phyloP scores from a whole-genome alignment of 92 coral and sea anemone genomes.

The Palythoa caribaeorum region DNA sequence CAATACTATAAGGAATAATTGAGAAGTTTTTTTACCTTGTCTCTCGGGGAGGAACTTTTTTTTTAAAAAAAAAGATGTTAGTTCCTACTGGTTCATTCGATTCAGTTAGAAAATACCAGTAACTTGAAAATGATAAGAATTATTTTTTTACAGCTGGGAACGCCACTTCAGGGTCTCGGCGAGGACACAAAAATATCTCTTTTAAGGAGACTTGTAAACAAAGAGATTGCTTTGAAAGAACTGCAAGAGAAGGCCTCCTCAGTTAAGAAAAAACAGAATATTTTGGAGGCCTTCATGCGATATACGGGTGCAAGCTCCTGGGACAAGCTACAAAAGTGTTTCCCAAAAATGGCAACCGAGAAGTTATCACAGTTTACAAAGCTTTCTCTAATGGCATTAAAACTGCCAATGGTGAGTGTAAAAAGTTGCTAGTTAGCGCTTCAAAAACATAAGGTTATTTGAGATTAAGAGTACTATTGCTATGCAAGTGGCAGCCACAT shows the following conservation, averaged over 20 bases:
- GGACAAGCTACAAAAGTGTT: not conserved
- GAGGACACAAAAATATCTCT: not conserved
- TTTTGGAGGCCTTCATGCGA: not conserved
- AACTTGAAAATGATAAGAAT: no score
- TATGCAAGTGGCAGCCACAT: no score
- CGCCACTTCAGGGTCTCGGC: not conserved
- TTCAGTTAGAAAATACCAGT: no score
- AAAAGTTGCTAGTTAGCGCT: no score
- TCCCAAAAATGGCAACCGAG: conserved; percentile 1
- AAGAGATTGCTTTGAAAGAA: not conserved
- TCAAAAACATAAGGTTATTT: no score
- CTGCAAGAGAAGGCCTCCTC: not conserved
- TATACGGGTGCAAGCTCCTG: not conserved
- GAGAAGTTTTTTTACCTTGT: no score
- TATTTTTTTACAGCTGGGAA: not conserved
- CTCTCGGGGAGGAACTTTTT: no score
- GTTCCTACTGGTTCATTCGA: no score
- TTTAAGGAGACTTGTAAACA: not conserved
- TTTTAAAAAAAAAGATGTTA: no score
- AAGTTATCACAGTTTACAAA: not conserved
- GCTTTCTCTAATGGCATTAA: not conserved
- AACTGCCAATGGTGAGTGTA: not conserved
- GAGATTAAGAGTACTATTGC: no score
- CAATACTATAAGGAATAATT: no score
- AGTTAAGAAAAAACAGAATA: not conserved